Base-by-base conservation (phyloP, 1,140 invertebrate species). In the Musca vetustissima region DNA sequence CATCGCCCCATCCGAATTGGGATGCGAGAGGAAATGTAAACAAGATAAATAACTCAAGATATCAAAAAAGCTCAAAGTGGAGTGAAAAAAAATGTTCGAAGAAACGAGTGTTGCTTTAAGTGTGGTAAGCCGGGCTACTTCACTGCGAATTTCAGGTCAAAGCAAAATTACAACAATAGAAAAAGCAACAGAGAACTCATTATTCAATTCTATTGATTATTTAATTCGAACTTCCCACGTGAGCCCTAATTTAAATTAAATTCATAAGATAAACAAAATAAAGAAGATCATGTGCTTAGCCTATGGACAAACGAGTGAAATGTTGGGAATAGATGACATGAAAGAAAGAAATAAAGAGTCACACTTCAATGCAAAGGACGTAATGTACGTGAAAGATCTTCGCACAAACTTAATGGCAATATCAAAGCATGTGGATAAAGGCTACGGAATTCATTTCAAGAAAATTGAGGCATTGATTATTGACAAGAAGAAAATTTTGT, bases 321-420 rank as follows among this genome's bases (percentile, higher is more conserved):
- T 64, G 4, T 47, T n/a, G 13, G 61, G 66, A 14, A 43, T 36
- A 32, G 66, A 50, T 17, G 25, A 67, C n/a, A 50, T 67, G 3
- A 47, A 67, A 50, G 50, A 14, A 57, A 55, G 28, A 32, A 50
- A 22, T 28, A 43, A 19, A 19, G 25, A 22, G 17, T 53, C 24
- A 22, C 36, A 67, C n/a, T 55, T 67, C 8, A 59, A 13, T 11
- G 32, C 57, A 17, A 53, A 47, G n/a, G 52, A 57, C 9, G 66
- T 67, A 47, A 32, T 67, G 22, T 67, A 67, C 43, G 66, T 57
- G n/a, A 36, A 52, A 32, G 66, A 67, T 59, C 57, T 67, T 15
- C 22, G 66, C n/a, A 67, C 66, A 22, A 67, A 67, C 47, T 67
- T 67, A 21, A 17, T 67, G 28, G 57, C 52, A 2, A 52, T 59